Conservation (phyloP, 1,140 invertebrate species). For the Scylla paramamosain region DNA sequence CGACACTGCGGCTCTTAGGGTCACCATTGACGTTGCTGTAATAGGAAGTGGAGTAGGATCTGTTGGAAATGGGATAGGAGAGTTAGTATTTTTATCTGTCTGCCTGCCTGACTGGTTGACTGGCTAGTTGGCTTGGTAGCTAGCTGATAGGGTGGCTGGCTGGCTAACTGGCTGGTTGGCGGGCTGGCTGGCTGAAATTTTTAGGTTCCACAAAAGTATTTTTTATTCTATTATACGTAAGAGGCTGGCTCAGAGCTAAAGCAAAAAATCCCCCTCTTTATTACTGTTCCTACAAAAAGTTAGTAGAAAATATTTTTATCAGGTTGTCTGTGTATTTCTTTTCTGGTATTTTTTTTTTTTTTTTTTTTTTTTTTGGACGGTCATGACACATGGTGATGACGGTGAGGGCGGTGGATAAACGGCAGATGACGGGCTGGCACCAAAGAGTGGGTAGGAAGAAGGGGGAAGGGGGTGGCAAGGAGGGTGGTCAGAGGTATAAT, state of each 20-base stretch:
- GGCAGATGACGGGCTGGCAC: not conserved
- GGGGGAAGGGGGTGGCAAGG: not conserved
- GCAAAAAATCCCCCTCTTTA: no score
- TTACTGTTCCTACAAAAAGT: no score
- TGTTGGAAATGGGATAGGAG: no score
- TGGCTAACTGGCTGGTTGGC: not conserved
- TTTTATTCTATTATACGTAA: not conserved
- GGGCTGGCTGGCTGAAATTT: not conserved
- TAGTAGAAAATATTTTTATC: no score
- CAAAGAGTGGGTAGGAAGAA: not conserved
- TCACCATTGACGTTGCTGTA: no score
- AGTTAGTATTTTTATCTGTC: no score
- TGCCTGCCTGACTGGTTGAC: no score
- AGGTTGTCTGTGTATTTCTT: no score
- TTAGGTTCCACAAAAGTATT: not conserved
- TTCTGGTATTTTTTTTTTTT: not conserved
- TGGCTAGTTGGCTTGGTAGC: no score
- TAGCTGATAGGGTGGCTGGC: no score
- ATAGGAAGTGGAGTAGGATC: no score
- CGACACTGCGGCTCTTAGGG: no score
- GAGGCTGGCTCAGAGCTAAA: not conserved
- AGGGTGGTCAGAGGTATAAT: constrained; percentile 4
- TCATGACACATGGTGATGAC: not conserved
- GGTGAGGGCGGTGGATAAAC: not conserved
- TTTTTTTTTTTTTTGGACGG: not conserved